Evolutionary conservation across 2,797 vertebrate species (phyloP).

Genomic region (Falco berigora): DNA sequence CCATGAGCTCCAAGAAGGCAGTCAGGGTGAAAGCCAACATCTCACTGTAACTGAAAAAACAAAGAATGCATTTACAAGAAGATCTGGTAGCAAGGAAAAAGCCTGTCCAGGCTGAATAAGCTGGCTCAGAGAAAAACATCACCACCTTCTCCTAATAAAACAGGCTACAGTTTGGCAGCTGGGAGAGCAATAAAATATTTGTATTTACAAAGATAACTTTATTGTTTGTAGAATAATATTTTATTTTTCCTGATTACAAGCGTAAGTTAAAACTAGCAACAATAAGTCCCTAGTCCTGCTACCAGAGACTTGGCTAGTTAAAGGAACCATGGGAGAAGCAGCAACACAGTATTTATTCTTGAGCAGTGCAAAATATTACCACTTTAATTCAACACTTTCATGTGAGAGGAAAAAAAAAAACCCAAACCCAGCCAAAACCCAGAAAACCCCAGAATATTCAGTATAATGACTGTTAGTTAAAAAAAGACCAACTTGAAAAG

Average conservation of each 20-base stretch:
- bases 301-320: not conserved
- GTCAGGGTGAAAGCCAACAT: slow-evolving; percentile 99
- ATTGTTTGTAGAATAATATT: not conserved
- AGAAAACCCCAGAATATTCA: not conserved
- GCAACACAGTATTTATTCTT: not conserved
- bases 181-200: not conserved
- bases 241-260: not conserved
- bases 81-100: not conserved
- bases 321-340: not conserved
- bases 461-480: not conserved
- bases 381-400: not conserved
- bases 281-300: not conserved
- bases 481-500: not conserved
- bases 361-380: not conserved
- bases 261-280: not conserved
- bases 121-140: not conserved
- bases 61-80: not conserved
- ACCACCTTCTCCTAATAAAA: not conserved
- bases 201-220: not conserved
- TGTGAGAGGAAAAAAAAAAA: not conserved
- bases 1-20: slow-evolving; percentile 98
- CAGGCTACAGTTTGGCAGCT: not conserved
- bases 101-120: not conserved
- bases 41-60: slow-evolving; percentile 87
- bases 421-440: not conserved